Evolutionary conservation across 2,888 invertebrate genomes (phyloP), one percentile per base, ranked within the genome.

Genomic region (Cheilosia pagana): DNA sequence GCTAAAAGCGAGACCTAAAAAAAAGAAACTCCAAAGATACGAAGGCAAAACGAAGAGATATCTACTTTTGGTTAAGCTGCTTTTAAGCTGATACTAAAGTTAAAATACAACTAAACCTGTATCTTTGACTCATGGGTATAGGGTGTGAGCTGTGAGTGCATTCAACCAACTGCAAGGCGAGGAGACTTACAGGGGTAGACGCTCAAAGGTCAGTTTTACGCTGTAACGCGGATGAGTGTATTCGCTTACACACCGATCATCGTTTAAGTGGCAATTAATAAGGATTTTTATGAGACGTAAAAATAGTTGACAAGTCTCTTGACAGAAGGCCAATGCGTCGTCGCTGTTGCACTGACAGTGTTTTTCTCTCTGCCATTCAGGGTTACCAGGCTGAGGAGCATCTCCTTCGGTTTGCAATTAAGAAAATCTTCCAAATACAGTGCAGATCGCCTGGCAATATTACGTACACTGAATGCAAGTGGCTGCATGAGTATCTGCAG

Each of bases 261-360:
- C 91, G 90, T 91, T 91, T 91, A 91, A 91, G 90, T 91, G 91
- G 91, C 91, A 91, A 91, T 91, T 91, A 91, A 91, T 91, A 91
- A 91, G 91, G 91, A 90, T 91, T 91, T 91, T 91, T 91, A 91
- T 91, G 91, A 91, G 91, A 91, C 91, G 89, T 89, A 91, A 91
- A 91, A 91, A 91, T 91, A 90, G 91, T 91, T 91, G 91, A 91
- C 91, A 91, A 90, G 90, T 89, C 89, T 89, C 75, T 86, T 86
- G 86, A 86, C 81, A 86, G 81, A 76, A 62, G 75, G 62, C 85
- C 55, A 71, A 65, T 57, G 57, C 28, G 59, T 23, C 28, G 59
- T 23, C 31, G 55, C 45, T 59, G 41, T 71, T 50, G 63, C 81
- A 70, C 28, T 77, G 70, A 76, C 68, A 63, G 71, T 67, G 52